Base-by-base conservation (phyloP, 2,888 invertebrate species). In the Trissoscelio sp. region DNA sequence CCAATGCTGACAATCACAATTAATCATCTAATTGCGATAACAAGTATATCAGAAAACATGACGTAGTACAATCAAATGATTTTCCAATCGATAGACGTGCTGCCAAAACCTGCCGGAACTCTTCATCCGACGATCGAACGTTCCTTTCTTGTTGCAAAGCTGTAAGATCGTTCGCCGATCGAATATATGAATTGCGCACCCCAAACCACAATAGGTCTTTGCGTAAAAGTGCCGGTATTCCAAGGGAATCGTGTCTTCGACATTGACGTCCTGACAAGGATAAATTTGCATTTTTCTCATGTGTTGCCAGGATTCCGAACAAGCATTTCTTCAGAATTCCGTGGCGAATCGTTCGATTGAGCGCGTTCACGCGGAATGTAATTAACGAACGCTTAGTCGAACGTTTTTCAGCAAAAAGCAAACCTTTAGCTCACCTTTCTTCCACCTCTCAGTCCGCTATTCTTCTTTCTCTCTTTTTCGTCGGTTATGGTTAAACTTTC, bases 351-450 rank as follows among this genome's bases (percentile, higher is more conserved):
- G 81, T 83, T 85, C 85, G 83, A 86, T 86, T 83, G 85, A 80
- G 79, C 79, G 82, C 85, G 82, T 86, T 87, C 86, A 84, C 86
- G 85, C 83, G 86, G 86, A 89, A 89, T 87, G 88, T 87, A 89
- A 89, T 90, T 89, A 90, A 89, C 85, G 85, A 62, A 79, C 51
- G 62, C 66, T 74, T 57, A 67, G 28, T 48, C 22, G 64, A 78
- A 55, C 60, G 81, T 81, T 81, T 69, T 73, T 79, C 81, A 82
- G 72, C 72, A 82, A 79, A 82, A 79, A 74, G 57, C 34, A 60
- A 74, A 69, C 55, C 62, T n/a, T 53, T 28, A 18, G 6, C 51
- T 24, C 9, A n/a, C 42, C 28, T 53, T 75, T 24, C 37, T 42
- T 31, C 28, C 42, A 48, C 48, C n/a, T n/a, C n/a, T 22, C 75